Evolutionary conservation across 2,797 vertebrate genomes (phyloP), one percentile per base, ranked within the genome.

Genomic region (Poecile montanus): DNA sequence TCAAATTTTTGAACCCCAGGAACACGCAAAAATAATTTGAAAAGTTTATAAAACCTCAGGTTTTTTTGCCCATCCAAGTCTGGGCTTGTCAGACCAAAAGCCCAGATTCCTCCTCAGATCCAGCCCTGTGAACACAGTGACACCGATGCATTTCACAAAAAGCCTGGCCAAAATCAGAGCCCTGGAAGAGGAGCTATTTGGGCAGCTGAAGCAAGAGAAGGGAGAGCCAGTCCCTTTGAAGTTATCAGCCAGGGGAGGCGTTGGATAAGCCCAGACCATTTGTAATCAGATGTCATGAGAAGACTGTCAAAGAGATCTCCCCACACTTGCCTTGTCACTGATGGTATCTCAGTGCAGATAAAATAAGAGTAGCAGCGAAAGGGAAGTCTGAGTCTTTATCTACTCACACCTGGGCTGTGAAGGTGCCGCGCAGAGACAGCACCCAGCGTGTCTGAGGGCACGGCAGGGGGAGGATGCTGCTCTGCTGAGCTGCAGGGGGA

Each of bases 251-350:
- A 79, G n/a, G 60, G 15, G 7, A 96, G 90, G 80, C 11, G 3
- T 72, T 75, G 94, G 96, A 97, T 96, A 97, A 95, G 92, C 66
- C 68, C 89, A 51, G 89, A 68, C 65, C 7, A 1, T 91, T 90
- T 89, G 89, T 93, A 97, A 97, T 96, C 89, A 91, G 95, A 96
- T 94, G 94, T 96, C 96, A 60, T 96, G 89, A 96, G 88, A 93
- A 60, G 68, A 72, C 92, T 97, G 97, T 97, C 96, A 96, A 88
- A 96, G 93, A 94, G 78, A 94, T 97, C 95, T 91, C 89, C 96
- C 2, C 14, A 93, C 96, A 96, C 97, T 96, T 91, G 95, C 93
- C 94, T 97, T 90, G 92, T 89, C 42, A 6, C 85, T 91, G 95
- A 97, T 97, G 81, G 88, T 96, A 97, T 97, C 96, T 96, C 68